phyloP scores from a whole-genome alignment of 2,797 vertebrate genomes.

The Sebastes itinus region DNA sequence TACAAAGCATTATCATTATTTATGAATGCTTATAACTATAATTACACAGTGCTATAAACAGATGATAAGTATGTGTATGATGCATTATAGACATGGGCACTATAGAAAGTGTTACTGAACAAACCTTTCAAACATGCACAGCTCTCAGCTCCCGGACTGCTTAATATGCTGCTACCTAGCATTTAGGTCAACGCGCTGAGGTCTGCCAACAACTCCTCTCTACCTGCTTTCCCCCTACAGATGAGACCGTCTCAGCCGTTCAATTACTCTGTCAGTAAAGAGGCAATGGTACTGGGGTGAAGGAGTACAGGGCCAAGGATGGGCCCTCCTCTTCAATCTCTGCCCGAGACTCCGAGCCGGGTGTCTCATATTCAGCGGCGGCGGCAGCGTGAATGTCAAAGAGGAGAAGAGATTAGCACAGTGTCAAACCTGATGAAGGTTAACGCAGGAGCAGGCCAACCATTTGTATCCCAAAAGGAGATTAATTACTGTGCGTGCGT shows the following conservation, averaged over 20 bases:
- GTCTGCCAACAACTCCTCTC: slow-evolving; percentile 25
- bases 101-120: background rate
- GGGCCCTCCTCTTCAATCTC: slow-evolving; percentile 44
- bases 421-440: slow-evolving; percentile 59
- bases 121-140: slow-evolving; percentile 17
- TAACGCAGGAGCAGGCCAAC: slow-evolving; percentile 57
- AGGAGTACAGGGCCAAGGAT: slow-evolving; percentile 17
- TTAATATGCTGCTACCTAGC: slow-evolving; percentile 55
- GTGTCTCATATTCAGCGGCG: slow-evolving; percentile 57
- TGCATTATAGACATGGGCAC: background rate
- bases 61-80: background rate
- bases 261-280: slow-evolving; percentile 56
- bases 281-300: slow-evolving; percentile 15
- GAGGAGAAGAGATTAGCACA: slow-evolving; percentile 62
- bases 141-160: slow-evolving; percentile 39
- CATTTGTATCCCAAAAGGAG: slow-evolving; percentile 66
- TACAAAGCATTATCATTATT: too few relatives aligned
- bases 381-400: slow-evolving; percentile 56
- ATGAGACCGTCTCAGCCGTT: slow-evolving; percentile 55
- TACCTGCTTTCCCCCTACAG: slow-evolving; percentile 41
- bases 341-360: slow-evolving; percentile 11
- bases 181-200: slow-evolving; percentile 45
- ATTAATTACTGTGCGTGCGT: slow-evolving; percentile 59
- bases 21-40: too few relatives aligned
- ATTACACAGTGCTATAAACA: background rate